Evolutionary conservation across 2,888 invertebrate species (phyloP).

Genomic region (Alsophila aescularia): DNA sequence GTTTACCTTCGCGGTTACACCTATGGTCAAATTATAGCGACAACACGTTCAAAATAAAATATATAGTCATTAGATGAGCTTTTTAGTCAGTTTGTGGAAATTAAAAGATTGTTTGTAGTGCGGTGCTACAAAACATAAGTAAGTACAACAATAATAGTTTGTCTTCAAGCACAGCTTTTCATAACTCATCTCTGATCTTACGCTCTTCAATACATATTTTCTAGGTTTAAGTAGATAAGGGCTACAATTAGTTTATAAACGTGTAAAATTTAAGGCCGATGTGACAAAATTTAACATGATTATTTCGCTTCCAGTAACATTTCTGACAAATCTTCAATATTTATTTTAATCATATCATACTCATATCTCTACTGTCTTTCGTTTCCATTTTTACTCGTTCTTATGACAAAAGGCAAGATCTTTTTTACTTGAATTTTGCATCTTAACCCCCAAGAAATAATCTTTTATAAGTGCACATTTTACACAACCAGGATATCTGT

Average conservation of each 20-base stretch:
- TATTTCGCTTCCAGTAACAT: neutral
- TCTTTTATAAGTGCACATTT: slow-evolving; percentile 26
- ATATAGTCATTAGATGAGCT: too few species aligned
- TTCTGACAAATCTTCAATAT: neutral
- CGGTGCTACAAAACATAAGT: neutral
- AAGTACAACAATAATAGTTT: neutral
- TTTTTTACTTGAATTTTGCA: slow-evolving; percentile 6
- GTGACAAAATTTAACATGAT: neutral
- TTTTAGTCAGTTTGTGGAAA: neutral
- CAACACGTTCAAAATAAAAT: slow-evolving; percentile 5
- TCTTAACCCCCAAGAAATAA: slow-evolving; percentile 16
- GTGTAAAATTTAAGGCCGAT: slow-evolving; percentile 2
- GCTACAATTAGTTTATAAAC: neutral
- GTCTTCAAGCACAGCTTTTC: neutral
- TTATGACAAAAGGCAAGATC: slow-evolving; percentile 1
- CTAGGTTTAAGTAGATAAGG: neutral
- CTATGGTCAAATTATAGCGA: slow-evolving; percentile 7
- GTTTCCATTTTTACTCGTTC: neutral
- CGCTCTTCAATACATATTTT: neutral
- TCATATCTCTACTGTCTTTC: neutral
- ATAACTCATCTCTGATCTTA: neutral
- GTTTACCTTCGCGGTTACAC: slow-evolving; percentile 8
- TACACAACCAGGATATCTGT: slow-evolving; percentile 25
- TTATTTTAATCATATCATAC: neutral
- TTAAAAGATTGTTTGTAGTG: neutral